Conservation (phyloP, 2,113 vertebrate genomes). For the Pimephales promelas region DNA sequence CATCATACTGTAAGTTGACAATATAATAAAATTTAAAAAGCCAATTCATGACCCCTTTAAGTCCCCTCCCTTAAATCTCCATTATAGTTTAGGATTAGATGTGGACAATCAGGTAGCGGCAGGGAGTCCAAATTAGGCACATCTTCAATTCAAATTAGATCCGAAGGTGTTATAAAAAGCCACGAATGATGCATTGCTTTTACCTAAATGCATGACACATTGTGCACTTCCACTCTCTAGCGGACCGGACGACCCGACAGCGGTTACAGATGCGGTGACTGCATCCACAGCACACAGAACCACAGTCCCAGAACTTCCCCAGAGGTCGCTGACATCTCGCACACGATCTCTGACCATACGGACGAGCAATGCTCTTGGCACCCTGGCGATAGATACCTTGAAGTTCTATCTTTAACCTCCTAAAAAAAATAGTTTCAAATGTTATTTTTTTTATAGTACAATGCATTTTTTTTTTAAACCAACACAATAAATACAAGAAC, state of each 20-base stretch:
- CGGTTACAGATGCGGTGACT: constrained; percentile 86
- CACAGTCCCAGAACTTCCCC: constrained; percentile 82
- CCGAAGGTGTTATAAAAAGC: background rate
- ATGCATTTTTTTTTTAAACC: no score
- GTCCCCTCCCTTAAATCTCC: no score
- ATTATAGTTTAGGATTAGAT: no score
- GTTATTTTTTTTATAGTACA: no score
- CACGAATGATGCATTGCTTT: background rate
- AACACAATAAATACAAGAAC: background rate
- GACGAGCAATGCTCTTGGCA: constrained; percentile 62
- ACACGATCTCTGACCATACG: constrained; percentile 76
- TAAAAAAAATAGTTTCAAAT: constrained; percentile 57
- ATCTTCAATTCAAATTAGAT: background rate
- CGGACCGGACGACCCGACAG: constrained; percentile 76
- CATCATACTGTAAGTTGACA: no score
- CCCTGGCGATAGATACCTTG: constrained; percentile 82
- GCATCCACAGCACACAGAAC: constrained; percentile 85
- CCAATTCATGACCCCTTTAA: no score
- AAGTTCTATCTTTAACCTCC: constrained; percentile 83
- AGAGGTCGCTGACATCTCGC: constrained; percentile 84
- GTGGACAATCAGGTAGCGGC: no score
- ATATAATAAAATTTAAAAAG: no score
- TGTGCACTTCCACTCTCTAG: constrained; percentile 83
- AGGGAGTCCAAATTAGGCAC: no score
- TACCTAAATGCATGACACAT: constrained; percentile 87